A percentile compares a stretch with the other conserved stretches of the same genome.
Evolutionary conservation across 2,888 invertebrate species (phyloP).

Genomic region (Lymantria monacha): DNA sequence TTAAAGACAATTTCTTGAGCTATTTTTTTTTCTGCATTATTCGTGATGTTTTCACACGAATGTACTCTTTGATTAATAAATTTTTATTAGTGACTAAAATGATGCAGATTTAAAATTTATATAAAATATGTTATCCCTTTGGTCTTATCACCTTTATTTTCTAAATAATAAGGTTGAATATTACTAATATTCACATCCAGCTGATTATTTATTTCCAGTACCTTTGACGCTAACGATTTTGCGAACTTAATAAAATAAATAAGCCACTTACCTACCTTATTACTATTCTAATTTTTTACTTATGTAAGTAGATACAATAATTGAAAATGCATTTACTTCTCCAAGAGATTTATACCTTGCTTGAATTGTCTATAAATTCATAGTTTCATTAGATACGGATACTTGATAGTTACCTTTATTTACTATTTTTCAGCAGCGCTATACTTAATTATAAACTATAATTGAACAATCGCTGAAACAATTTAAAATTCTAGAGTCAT

Average conservation of each 20-base stretch:
- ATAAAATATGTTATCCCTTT: background rate
- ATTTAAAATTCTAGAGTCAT: too few relatives aligned
- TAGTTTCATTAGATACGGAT: too few relatives aligned
- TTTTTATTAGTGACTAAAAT: background rate
- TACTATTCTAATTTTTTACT: too few relatives aligned
- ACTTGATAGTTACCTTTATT: too few relatives aligned
- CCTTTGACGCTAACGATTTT: background rate
- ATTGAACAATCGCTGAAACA: too few relatives aligned
- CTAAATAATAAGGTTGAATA: conserved; percentile 26
- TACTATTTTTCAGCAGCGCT: too few relatives aligned
- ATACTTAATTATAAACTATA: too few relatives aligned
- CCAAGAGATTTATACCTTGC: too few relatives aligned
- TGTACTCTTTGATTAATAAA: conserved; percentile 39
- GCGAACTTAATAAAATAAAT: background rate
- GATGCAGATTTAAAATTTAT: background rate
- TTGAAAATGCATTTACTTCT: too few relatives aligned
- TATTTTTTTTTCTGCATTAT: conserved; percentile 47
- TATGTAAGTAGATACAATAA: too few relatives aligned
- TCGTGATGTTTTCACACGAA: conserved; percentile 46
- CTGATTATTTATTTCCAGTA: conserved; percentile 7
- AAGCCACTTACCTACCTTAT: too few relatives aligned
- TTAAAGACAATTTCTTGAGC: conserved; percentile 57
- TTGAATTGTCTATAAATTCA: too few relatives aligned
- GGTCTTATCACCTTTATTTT: conserved; percentile 34
- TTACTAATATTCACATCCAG: conserved; percentile 14